A percentile compares a stretch with the other conserved stretches of the same genome.
Conservation (phyloP, 2,113 vertebrate genomes). For the Phasianus colchicus region DNA sequence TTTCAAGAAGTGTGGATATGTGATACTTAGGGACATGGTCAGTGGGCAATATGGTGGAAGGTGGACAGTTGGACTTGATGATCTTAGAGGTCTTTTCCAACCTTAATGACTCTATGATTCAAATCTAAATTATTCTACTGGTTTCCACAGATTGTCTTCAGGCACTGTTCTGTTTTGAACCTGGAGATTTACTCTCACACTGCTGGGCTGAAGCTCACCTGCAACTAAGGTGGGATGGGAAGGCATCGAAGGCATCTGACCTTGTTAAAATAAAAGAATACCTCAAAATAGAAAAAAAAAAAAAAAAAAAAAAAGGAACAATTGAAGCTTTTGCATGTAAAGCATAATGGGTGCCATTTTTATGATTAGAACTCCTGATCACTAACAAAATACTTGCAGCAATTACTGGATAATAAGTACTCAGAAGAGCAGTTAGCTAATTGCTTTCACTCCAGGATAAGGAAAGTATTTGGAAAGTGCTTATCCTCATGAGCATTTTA, state of each 20-base stretch:
- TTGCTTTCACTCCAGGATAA: neutral
- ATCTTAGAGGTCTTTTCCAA: no score
- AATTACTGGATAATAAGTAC: neutral
- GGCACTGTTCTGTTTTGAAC: neutral
- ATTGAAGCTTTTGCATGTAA: neutral
- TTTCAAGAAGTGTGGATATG: no score
- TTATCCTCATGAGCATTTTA: fast-evolving
- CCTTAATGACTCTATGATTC: no score
- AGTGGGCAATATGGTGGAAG: no score
- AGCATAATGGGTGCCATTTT: neutral
- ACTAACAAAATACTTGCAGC: neutral
- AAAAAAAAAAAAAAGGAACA: neutral
- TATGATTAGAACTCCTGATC: neutral
- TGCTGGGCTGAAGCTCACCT: neutral
- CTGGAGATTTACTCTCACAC: fast-evolving
- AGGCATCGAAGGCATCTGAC: neutral
- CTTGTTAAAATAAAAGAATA: neutral
- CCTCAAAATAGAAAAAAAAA: neutral
- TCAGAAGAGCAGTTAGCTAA: neutral
- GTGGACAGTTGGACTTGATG: no score
- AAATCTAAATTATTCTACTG: neutral
- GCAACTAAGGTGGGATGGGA: neutral
- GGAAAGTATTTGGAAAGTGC: neutral
- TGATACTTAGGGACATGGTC: no score
- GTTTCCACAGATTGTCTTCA: neutral